Conservation (phyloP, 2,113 vertebrate species). For the Eublepharis macularius region DNA sequence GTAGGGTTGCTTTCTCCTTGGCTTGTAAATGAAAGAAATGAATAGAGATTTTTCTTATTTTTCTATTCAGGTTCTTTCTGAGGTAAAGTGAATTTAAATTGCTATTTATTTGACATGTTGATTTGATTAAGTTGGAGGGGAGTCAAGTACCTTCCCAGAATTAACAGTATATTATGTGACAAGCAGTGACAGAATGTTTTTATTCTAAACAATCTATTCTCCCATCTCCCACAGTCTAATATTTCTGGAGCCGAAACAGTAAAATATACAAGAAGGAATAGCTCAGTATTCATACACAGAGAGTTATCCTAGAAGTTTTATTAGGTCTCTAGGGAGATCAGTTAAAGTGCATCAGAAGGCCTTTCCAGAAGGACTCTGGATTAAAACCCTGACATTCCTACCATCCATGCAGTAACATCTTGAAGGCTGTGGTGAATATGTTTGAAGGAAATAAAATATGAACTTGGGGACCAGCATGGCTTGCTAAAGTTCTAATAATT, state of each 20-base stretch:
- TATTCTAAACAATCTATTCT: not conserved
- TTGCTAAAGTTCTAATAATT: no score
- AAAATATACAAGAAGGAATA: not conserved
- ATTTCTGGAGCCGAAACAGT: not conserved
- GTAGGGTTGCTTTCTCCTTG: rapidly evolving
- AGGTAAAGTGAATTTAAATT: not conserved
- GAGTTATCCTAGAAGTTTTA: no score
- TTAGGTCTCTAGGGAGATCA: not conserved
- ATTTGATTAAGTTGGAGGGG: not conserved
- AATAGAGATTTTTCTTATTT: not conserved
- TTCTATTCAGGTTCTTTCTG: not conserved
- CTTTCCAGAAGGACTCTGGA: not conserved
- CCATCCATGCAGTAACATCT: no score
- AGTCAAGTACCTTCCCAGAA: not conserved
- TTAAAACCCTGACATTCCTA: not conserved
- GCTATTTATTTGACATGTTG: not conserved
- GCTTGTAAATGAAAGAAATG: not conserved
- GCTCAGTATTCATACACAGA: not conserved
- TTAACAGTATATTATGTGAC: not conserved
- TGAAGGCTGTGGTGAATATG: no score
- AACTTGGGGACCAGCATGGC: no score
- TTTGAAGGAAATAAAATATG: no score
- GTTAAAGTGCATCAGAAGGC: not conserved
- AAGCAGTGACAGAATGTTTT: not conserved
- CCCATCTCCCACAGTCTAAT: not conserved